Conservation (phyloP, 2,888 invertebrate genomes). For the Galerucella calmariensis region DNA sequence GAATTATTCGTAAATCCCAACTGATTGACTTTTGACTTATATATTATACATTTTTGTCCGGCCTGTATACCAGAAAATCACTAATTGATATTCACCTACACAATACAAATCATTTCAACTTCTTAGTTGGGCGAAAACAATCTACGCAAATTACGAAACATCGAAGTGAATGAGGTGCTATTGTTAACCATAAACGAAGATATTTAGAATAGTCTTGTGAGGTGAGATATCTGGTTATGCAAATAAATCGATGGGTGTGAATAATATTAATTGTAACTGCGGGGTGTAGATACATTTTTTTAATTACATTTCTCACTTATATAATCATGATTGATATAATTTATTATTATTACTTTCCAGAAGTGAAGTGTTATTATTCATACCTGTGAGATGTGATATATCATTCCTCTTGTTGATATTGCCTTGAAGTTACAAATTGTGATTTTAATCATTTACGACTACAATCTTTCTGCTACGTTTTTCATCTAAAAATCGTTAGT, state of each 20-base stretch:
- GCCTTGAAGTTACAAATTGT: neutral
- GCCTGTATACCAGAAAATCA: too few species aligned
- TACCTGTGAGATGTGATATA: neutral
- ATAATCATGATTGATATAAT: constrained; percentile 1
- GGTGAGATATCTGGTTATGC: neutral
- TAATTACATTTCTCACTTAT: neutral
- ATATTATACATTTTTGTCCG: too few species aligned
- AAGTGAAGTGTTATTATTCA: neutral
- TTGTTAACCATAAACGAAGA: neutral
- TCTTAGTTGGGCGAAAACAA: neutral
- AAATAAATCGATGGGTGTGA: neutral
- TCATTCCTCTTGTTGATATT: neutral
- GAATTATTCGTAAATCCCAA: too few species aligned
- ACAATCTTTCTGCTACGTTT: neutral
- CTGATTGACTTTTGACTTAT: too few species aligned
- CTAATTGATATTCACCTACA: neutral
- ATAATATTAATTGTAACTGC: neutral
- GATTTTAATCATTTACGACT: neutral
- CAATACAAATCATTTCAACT: neutral
- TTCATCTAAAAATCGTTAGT: too few species aligned
- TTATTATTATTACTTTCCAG: neutral
- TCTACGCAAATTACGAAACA: neutral
- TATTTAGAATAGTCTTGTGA: neutral
- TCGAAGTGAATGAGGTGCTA: neutral
- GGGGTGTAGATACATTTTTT: neutral